phyloP scores from a whole-genome alignment of 2,888 invertebrate species.

The Anarsia innoxiella region DNA sequence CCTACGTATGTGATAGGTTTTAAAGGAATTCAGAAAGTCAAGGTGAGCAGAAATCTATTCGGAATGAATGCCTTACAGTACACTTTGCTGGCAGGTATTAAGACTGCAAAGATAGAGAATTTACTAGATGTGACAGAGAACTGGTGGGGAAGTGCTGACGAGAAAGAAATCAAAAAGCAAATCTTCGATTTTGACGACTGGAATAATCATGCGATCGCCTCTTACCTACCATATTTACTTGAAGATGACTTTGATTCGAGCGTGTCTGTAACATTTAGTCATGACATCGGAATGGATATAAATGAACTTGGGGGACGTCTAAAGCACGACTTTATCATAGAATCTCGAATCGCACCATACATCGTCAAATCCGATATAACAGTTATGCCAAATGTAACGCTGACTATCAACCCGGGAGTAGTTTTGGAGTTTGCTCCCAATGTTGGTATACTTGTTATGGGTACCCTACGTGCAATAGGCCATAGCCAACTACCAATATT shows the following conservation, averaged over 20 bases:
- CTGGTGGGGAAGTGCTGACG: slow-evolving; percentile 94
- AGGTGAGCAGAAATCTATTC: slow-evolving; percentile 91
- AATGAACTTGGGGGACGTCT: slow-evolving; percentile 87
- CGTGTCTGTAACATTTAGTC: slow-evolving; percentile 80
- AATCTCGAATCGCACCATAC: slow-evolving; percentile 81
- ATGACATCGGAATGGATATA: slow-evolving; percentile 72
- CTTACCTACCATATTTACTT: slow-evolving; percentile 90
- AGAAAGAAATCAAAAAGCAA: slow-evolving; percentile 82
- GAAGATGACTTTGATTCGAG: slow-evolving; percentile 85
- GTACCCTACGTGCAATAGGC: slow-evolving; percentile 90
- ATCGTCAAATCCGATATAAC: slow-evolving; percentile 92
- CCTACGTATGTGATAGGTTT: slow-evolving; percentile 93
- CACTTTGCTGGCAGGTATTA: slow-evolving; percentile 93
- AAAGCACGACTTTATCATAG: slow-evolving; percentile 78
- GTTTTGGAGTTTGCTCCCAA: slow-evolving; percentile 95
- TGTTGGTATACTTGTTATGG: slow-evolving; percentile 96
- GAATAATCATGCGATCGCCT: slow-evolving; percentile 97
- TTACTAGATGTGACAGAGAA: slow-evolving; percentile 92
- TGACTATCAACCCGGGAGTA: slow-evolving; percentile 92
- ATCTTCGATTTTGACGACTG: slow-evolving; percentile 99
- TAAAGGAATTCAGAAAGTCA: slow-evolving; percentile 95
- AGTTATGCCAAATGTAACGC: slow-evolving; percentile 93
- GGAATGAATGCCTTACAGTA: slow-evolving; percentile 89
- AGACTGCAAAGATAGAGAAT: slow-evolving; percentile 91
- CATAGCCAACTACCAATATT: slow-evolving; percentile 82